Evolutionary conservation across 2,113 vertebrate species (phyloP).

Genomic region (Pithys albifrons): DNA sequence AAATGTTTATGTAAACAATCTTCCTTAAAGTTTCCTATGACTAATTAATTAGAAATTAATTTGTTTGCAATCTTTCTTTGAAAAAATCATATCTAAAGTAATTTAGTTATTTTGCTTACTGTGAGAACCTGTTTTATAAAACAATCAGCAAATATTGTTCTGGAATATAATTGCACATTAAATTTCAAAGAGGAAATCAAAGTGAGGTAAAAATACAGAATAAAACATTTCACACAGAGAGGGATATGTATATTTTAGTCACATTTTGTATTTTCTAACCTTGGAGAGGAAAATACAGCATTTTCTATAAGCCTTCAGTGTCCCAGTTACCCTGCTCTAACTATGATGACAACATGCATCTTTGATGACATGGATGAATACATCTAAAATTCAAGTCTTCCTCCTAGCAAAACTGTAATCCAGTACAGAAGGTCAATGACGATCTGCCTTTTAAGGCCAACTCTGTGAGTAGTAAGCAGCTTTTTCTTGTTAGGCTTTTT

Average conservation of each 20-base stretch:
- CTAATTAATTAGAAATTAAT: neutral
- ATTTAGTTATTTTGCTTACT: neutral
- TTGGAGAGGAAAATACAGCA: slow-evolving; percentile 1
- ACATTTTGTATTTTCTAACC: neutral
- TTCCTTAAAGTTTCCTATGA: neutral
- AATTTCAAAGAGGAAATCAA: slow-evolving; percentile 58
- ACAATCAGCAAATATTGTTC: neutral
- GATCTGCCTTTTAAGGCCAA: slow-evolving; percentile 48
- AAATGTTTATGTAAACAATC: neutral
- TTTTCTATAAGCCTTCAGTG: slow-evolving; percentile 41
- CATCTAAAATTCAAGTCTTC: slow-evolving; percentile 64
- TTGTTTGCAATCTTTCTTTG: neutral
- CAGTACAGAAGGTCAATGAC: slow-evolving; percentile 59
- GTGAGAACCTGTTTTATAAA: neutral
- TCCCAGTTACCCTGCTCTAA: slow-evolving; percentile 7
- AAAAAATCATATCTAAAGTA: neutral
- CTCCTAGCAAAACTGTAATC: slow-evolving; percentile 51
- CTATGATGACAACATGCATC: slow-evolving; percentile 35
- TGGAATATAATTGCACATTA: slow-evolving; percentile 15
- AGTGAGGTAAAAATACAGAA: slow-evolving; percentile 23
- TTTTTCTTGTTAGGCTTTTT: slow-evolving; percentile 24
- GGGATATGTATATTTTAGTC: neutral
- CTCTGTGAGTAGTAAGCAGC: neutral
- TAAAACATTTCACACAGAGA: slow-evolving; percentile 12
- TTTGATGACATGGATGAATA: slow-evolving; percentile 64